Evolutionary conservation across 2,113 vertebrate genomes (phyloP).

Genomic region (Pica pica): DNA sequence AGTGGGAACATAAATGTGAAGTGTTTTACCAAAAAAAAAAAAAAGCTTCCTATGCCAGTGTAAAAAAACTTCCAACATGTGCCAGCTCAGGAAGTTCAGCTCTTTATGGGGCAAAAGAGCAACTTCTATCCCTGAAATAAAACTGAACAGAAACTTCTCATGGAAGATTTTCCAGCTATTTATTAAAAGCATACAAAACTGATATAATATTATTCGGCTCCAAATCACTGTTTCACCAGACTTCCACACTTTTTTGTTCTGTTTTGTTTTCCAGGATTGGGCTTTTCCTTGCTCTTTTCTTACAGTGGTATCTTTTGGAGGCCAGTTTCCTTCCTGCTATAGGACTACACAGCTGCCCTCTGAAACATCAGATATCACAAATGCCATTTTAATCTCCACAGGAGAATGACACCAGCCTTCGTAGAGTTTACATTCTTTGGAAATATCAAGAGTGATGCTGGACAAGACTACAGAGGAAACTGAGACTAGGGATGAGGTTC

Average conservation of each 20-base stretch:
- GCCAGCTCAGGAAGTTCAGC: not conserved
- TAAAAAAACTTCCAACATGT: not conserved
- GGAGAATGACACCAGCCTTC: not conserved
- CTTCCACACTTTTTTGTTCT: not conserved
- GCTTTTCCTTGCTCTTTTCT: not conserved
- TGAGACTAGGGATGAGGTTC: not conserved
- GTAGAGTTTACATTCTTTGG: not conserved
- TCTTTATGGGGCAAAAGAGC: not conserved
- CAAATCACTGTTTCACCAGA: not conserved
- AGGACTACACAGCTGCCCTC: not conserved
- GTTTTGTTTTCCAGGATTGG: not conserved
- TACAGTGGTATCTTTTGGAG: not conserved
- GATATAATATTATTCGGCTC: not conserved
- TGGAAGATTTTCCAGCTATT: not conserved
- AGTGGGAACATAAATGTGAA: not conserved
- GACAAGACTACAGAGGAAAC: not conserved
- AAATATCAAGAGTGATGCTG: not conserved
- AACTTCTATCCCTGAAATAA: not conserved
- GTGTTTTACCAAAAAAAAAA: not conserved
- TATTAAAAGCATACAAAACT: not conserved
- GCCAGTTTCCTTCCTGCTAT: not conserved
- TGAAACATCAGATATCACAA: not conserved
- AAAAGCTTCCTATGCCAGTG: not conserved
- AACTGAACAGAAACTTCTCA: not conserved
- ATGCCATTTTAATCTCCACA: not conserved